These are phyloP conservation scores for Oxytorus armatus DNA, from an alignment of 2,888 invertebrate genomes.

Conservation along the genomic window DNA sequence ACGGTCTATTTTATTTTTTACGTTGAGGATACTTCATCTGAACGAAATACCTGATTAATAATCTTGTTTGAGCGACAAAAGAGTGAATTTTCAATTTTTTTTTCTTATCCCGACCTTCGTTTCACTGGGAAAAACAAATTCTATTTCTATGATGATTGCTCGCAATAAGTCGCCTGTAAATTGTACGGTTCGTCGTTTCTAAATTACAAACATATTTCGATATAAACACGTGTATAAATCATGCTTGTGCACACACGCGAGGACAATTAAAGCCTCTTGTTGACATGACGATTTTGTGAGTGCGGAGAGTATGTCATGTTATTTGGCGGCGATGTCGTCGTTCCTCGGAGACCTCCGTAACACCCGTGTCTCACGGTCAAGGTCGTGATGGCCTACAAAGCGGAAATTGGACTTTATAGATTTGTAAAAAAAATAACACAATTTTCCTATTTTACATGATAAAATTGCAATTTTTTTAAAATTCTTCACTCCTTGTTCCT, in stretches of 20 bases:
- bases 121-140: too few relatives aligned
- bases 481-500: too few relatives aligned
- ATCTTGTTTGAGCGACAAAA: background rate
- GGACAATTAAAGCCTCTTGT: constrained; percentile 13
- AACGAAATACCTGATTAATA: too few relatives aligned
- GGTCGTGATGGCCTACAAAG: constrained; percentile 3
- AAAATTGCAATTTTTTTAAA: too few relatives aligned
- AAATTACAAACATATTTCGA: background rate
- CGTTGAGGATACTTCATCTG: too few relatives aligned
- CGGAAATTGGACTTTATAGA: too few relatives aligned
- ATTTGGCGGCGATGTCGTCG: constrained; percentile 29
- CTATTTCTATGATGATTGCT: too few relatives aligned
- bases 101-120: background rate
- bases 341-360: constrained; percentile 1
- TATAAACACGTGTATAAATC: constrained; percentile 13
- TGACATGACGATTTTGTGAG: background rate
- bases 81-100: background rate
- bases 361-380: constrained; percentile 44
- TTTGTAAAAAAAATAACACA: too few relatives aligned
- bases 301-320: constrained; percentile 3
- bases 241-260: background rate
- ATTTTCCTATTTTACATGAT: too few relatives aligned
- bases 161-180: background rate
- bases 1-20: too few relatives aligned
- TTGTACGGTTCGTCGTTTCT: background rate